phyloP scores from a whole-genome alignment of 2,888 invertebrate genomes.

The Nemoura dubitans region DNA sequence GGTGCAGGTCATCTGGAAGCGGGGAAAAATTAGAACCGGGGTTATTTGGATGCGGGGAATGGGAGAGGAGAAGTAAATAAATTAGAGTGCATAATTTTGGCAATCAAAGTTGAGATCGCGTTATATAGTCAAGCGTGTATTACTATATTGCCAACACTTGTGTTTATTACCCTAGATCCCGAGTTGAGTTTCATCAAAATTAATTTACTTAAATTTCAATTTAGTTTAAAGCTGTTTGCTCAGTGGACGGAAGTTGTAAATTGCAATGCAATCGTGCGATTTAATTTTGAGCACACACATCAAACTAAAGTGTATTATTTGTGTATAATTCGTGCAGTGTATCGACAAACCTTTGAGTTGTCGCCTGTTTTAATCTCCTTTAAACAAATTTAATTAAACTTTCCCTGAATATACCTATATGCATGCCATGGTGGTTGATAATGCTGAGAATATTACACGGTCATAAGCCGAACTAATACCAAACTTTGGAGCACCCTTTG shows the following conservation, averaged over 20 bases:
- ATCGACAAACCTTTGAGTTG: conserved; percentile 9
- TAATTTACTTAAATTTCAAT: not conserved
- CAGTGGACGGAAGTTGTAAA: not conserved
- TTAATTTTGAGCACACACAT: not conserved
- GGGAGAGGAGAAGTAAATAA: not conserved
- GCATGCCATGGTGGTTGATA: not conserved
- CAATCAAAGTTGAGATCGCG: not conserved
- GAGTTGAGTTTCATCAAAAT: not conserved
- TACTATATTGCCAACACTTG: not conserved
- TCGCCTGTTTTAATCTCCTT: conserved; percentile 1
- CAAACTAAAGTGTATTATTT: conserved; percentile 13
- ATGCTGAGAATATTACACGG: not conserved
- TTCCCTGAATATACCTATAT: not conserved
- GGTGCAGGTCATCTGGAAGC: not conserved
- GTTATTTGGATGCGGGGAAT: not conserved
- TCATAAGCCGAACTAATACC: not conserved
- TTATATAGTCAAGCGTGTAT: not conserved
- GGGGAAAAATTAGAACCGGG: too few species aligned
- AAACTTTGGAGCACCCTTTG: not conserved
- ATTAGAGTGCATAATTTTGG: conserved; percentile 10
- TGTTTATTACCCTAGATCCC: not conserved
- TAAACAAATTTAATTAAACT: conserved; percentile 12
- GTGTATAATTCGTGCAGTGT: not conserved
- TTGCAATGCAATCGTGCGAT: not conserved
- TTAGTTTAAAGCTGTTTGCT: conserved; percentile 19